phyloP scores from a whole-genome alignment of 2,888 invertebrate species.

The Hirtodrosophila duncani region DNA sequence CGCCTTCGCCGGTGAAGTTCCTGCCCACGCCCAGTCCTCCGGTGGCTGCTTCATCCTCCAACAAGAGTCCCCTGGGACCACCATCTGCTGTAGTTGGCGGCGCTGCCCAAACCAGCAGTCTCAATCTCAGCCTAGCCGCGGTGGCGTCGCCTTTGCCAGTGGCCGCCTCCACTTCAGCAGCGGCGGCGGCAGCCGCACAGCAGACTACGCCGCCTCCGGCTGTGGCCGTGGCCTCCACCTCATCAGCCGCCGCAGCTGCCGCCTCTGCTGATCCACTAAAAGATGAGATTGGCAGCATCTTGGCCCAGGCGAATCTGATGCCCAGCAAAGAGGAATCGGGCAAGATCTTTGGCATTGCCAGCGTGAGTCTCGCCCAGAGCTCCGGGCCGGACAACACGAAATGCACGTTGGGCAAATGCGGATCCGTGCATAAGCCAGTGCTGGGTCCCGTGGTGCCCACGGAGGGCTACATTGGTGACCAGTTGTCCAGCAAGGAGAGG shows the following conservation, averaged over 20 bases:
- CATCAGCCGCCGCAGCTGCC: background rate
- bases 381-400: conserved; percentile 78
- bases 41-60: conserved; percentile 5
- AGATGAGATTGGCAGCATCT: conserved; percentile 75
- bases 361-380: conserved; percentile 78
- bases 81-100: conserved; percentile 19
- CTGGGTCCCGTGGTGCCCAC: conserved; percentile 78
- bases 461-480: conserved; percentile 77
- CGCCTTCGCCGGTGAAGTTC: conserved; percentile 68
- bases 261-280: conserved; percentile 70
- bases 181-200: conserved; percentile 32
- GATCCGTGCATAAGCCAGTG: conserved; percentile 78
- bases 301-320: conserved; percentile 77
- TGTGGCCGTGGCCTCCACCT: conserved; percentile 2
- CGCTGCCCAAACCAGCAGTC: conserved; percentile 19
- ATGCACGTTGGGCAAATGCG: conserved; percentile 78
- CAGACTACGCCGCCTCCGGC: conserved; percentile 12
- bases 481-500: conserved; percentile 77
- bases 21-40: conserved; percentile 33
- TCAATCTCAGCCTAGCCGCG: conserved; percentile 37
- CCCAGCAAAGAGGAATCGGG: conserved; percentile 79
- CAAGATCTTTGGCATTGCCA: conserved; percentile 79
- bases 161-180: conserved; percentile 56
- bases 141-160: conserved; percentile 22
- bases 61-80: conserved; percentile 21